Percentiles rank a stretch among this genome's conserved stretches.
phyloP scores from a whole-genome alignment of 2,888 invertebrate species.

The Hipparchia semele region DNA sequence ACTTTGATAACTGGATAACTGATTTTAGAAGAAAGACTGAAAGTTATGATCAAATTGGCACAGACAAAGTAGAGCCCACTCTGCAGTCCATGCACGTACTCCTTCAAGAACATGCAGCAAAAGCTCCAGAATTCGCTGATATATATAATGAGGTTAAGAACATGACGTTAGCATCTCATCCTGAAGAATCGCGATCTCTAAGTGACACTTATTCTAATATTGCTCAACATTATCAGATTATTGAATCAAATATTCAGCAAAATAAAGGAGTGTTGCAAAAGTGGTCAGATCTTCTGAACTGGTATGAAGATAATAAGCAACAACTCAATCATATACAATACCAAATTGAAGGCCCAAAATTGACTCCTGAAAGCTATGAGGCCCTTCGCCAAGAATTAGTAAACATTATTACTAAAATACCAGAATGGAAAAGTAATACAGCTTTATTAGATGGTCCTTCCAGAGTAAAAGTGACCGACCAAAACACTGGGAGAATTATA shows the following conservation, averaged over 20 bases:
- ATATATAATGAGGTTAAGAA: slow-evolving; percentile 93
- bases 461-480: slow-evolving; percentile 87
- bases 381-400: slow-evolving; percentile 87
- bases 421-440: slow-evolving; percentile 87
- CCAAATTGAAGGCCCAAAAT: slow-evolving; percentile 89
- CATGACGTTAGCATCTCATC: slow-evolving; percentile 86
- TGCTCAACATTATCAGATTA: slow-evolving; percentile 89
- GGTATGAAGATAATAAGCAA: slow-evolving; percentile 91
- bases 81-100: slow-evolving; percentile 91
- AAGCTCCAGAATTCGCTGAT: slow-evolving; percentile 89
- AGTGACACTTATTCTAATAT: slow-evolving; percentile 90
- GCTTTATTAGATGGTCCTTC: slow-evolving; percentile 87
- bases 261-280: slow-evolving; percentile 90
- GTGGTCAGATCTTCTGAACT: slow-evolving; percentile 92
- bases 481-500: slow-evolving; percentile 86
- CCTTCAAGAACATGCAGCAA: slow-evolving; percentile 93
- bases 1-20: slow-evolving; percentile 92
- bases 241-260: slow-evolving; percentile 88
- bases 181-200: slow-evolving; percentile 88
- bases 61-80: slow-evolving; percentile 91
- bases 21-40: slow-evolving; percentile 87
- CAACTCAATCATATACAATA: slow-evolving; percentile 91
- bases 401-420: slow-evolving; percentile 85
- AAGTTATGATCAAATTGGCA: slow-evolving; percentile 90
- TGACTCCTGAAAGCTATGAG: slow-evolving; percentile 87